Evolutionary conservation across 2,113 vertebrate genomes (phyloP).

Genomic region (Cariama cristata): DNA sequence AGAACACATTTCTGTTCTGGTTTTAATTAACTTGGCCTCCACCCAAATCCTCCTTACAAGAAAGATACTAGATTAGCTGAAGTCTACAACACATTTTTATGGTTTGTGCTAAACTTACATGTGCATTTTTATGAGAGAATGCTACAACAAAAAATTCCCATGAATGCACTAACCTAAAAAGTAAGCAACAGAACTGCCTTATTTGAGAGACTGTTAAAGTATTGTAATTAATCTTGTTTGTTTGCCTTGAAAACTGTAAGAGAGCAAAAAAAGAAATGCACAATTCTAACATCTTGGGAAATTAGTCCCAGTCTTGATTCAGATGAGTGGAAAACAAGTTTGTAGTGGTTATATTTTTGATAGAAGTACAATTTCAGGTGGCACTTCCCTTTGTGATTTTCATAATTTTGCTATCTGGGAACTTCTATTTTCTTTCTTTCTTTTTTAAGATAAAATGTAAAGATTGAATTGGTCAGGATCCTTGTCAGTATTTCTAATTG

Average conservation of each 20-base stretch:
- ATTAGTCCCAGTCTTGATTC: neutral
- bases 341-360: neutral
- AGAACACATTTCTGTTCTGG: conserved; percentile 29
- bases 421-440: neutral
- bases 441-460: neutral
- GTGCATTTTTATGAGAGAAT: conserved; percentile 14
- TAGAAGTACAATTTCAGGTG: neutral
- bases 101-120: conserved; percentile 11
- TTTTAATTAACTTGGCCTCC: conserved; percentile 54
- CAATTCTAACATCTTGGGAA: neutral
- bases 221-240: neutral
- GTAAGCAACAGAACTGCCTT: neutral
- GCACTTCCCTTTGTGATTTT: neutral
- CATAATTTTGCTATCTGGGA: neutral
- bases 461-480: neutral
- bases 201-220: neutral
- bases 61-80: conserved; percentile 21
- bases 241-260: neutral
- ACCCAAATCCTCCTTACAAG: conserved; percentile 31
- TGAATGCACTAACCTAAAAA: neutral
- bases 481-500: neutral
- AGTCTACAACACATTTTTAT: conserved; percentile 35
- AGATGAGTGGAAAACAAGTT: neutral
- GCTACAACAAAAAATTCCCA: neutral
- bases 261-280: neutral